Evolutionary conservation across 2,888 invertebrate genomes (phyloP), one percentile per base, ranked within the genome.

Genomic region (Petrolisthes cinctipes): DNA sequence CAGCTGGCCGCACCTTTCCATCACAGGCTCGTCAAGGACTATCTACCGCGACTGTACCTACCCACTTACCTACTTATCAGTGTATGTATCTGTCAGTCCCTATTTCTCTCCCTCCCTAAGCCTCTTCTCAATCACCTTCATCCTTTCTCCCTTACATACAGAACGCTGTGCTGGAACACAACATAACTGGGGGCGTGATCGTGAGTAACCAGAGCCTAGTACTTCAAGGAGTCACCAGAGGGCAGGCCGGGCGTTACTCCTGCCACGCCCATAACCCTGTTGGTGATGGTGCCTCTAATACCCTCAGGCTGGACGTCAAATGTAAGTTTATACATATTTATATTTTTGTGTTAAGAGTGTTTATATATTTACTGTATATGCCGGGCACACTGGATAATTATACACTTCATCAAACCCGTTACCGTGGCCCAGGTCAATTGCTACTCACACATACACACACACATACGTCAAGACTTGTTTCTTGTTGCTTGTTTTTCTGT

Each of bases 181-280:
- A 85, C 57, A 57, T 85, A 7, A 37, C 68, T 5, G 85, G 51
- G 6, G 85, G 85, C 6, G 85, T 85, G 0, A 85, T 85, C 57
- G 68, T 85, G 4, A 79, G 85, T 51, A 85, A 85, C 79, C 66
- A 79, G 85, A 85, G 85, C 17, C 68, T 85, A 7, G 85, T 85
- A 20, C 81, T 85, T 0, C 85, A 85, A 51, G 66, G 81, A 14
- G 80, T 85, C 68, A 66, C 17, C 66, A 54, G 85, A 54, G 85
- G 53, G n/a, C 81, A 81, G 85, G 85, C 85, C 4, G 85, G 85
- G n/a, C 85, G 80, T n/a, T 85, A 85, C 57, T 73, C 85, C 56
- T 85, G 85, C 68, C 85, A 81, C 85, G 85, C 85, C 51, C 85
- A 85, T 17, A 85, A 85, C 37, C 54, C 54, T 4, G 85, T 85